Conservation (phyloP, 2,888 invertebrate genomes). For the Brachyopa scutellaris region DNA sequence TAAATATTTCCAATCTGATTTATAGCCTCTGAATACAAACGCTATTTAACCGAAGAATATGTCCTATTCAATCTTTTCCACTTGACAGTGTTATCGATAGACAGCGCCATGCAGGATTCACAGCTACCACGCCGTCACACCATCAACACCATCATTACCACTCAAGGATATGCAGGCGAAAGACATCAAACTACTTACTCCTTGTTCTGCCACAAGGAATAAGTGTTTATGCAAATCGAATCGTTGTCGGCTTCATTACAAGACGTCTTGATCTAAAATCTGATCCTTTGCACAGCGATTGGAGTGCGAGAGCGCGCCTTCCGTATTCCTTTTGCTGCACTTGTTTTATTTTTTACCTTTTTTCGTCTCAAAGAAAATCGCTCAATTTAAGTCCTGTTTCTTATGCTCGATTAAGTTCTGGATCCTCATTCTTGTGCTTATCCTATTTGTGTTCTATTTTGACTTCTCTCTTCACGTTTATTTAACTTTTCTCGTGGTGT, state of each 20-base stretch:
- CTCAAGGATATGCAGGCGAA: conserved; percentile 42
- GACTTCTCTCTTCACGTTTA: conserved; percentile 35
- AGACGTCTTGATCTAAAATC: conserved; percentile 58
- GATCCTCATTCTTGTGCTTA: not conserved
- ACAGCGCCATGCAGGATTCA: not conserved
- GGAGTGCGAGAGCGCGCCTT: not conserved
- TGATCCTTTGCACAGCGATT: conserved; percentile 34
- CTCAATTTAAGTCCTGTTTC: conserved; percentile 57
- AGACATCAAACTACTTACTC: conserved; percentile 50
- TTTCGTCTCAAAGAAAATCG: conserved; percentile 40
- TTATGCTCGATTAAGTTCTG: conserved; percentile 63
- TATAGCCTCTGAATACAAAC: conserved; percentile 32
- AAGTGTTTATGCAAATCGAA: conserved; percentile 68
- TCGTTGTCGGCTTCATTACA: conserved; percentile 66
- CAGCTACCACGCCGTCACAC: conserved; percentile 14
- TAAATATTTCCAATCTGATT: conserved; percentile 54
- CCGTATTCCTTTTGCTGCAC: conserved; percentile 45
- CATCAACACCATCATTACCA: conserved; percentile 52
- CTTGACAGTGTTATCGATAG: conserved; percentile 56
- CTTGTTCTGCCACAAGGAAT: conserved; percentile 59
- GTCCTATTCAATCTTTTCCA: conserved; percentile 55
- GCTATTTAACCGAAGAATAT: conserved; percentile 40
- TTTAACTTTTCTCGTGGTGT: conserved; percentile 33
- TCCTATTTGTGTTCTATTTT: not conserved
- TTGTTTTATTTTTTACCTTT: not conserved